A percentile compares a stretch with the other conserved stretches of the same genome.
Conservation (phyloP, 2,888 invertebrate species). For the Trichopria drosophilae region DNA sequence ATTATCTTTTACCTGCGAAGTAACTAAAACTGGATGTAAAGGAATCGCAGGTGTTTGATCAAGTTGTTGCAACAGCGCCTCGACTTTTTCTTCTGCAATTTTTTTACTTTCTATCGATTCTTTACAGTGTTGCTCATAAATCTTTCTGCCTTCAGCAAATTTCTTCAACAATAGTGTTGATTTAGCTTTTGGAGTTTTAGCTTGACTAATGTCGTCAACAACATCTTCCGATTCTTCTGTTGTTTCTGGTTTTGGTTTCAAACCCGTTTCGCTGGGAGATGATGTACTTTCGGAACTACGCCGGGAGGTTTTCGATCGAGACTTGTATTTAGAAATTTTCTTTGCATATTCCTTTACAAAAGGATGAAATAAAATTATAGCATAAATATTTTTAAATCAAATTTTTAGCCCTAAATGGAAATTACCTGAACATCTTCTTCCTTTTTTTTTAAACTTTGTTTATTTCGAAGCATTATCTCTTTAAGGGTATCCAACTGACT, state of each 20-base stretch:
- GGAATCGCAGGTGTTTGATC: slow-evolving; percentile 54
- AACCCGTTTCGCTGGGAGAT: slow-evolving; percentile 42
- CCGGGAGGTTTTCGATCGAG: slow-evolving; percentile 52
- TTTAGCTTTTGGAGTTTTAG: slow-evolving; percentile 53
- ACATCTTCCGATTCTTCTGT: slow-evolving; percentile 38
- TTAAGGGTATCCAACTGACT: slow-evolving; percentile 50
- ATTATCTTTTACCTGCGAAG: slow-evolving; percentile 41
- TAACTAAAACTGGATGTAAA: slow-evolving; percentile 44
- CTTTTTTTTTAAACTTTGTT: slow-evolving; percentile 51
- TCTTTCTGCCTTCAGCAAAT: slow-evolving; percentile 56
- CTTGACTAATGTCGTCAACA: slow-evolving; percentile 50
- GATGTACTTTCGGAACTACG: slow-evolving; percentile 44
- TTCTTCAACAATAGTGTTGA: slow-evolving; percentile 54
- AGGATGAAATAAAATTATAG: slow-evolving; percentile 2
- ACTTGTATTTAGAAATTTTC: slow-evolving; percentile 57
- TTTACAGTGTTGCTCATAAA: slow-evolving; percentile 55
- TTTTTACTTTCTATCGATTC: slow-evolving; percentile 55
- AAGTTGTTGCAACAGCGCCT: slow-evolving; percentile 59
- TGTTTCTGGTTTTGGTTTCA: slow-evolving; percentile 38
- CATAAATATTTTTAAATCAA: slow-evolving; percentile 3
- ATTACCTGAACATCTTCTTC: slow-evolving; percentile 55
- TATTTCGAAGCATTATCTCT: slow-evolving; percentile 52
- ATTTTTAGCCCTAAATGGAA: no score
- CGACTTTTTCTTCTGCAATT: slow-evolving; percentile 57
- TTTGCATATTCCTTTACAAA: slow-evolving; percentile 54